A percentile compares a stretch with the other conserved stretches of the same genome.
These are phyloP conservation scores for Gonocerus acuteangulatus DNA, from an alignment of 2,888 invertebrate genomes.

Conservation along the genomic window DNA sequence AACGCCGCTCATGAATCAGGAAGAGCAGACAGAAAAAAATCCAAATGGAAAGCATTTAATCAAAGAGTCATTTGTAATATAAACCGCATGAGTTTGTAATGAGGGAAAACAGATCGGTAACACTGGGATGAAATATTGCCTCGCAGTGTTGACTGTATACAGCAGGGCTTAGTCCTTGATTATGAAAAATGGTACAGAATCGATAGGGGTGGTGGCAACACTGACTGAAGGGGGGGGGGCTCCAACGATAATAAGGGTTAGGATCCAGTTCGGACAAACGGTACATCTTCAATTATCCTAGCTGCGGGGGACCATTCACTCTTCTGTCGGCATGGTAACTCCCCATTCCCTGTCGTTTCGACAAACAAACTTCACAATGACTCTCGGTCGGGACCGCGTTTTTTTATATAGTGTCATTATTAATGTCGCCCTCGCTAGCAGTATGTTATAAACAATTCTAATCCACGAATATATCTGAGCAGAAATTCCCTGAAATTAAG, in stretches of 20 bases:
- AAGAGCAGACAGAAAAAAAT: too few species aligned
- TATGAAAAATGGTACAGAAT: not conserved
- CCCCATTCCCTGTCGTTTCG: not conserved
- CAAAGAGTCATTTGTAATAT: constrained; percentile 9
- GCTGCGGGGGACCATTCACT: not conserved
- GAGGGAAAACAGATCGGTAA: constrained; percentile 3
- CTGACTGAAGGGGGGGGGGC: not conserved
- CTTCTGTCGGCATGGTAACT: constrained; percentile 13
- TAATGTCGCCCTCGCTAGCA: too few species aligned
- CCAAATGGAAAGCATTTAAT: constrained; percentile 8
- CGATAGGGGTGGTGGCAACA: not conserved
- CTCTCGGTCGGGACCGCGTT: too few species aligned
- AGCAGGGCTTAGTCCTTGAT: not conserved
- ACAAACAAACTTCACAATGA: too few species aligned
- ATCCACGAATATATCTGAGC: too few species aligned
- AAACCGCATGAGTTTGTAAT: too few species aligned
- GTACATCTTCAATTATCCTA: constrained; percentile 8
- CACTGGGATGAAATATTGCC: constrained; percentile 5
- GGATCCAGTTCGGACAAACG: not conserved
- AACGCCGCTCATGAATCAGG: too few species aligned
- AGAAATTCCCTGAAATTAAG: too few species aligned
- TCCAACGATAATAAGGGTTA: constrained; percentile 3
- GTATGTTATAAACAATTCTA: too few species aligned
- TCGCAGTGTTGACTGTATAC: not conserved
- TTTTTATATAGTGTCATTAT: too few species aligned